Percentiles rank a stretch among this genome's conserved stretches.
phyloP scores from a whole-genome alignment of 2,797 vertebrate species.

The Trachops cirrhosus region DNA sequence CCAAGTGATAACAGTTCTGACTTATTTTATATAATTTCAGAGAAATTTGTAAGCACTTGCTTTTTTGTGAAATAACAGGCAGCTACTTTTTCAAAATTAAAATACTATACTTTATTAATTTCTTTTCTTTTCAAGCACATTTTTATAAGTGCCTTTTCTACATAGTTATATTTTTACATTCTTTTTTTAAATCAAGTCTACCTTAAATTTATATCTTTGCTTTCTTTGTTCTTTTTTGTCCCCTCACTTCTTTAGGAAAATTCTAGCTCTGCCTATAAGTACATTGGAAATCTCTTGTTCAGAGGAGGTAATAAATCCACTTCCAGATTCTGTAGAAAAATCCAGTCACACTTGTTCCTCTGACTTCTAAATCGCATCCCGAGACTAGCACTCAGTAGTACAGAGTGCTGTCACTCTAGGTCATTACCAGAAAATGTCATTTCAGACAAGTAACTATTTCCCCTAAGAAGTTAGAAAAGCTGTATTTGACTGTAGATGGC shows the following conservation, averaged over 20 bases:
- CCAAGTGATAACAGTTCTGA: not conserved
- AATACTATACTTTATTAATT: not conserved
- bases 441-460: not conserved
- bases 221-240: not conserved
- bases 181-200: not conserved
- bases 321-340: not conserved
- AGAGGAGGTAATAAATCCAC: not conserved
- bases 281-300: not conserved
- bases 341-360: not conserved
- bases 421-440: not conserved
- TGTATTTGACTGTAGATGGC: not conserved
- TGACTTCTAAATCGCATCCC: not conserved
- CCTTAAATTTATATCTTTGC: not conserved
- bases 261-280: not conserved
- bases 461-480: not conserved
- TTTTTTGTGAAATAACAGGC: not conserved
- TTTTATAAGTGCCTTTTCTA: not conserved
- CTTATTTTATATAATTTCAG: not conserved
- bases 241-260: not conserved
- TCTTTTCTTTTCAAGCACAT: not conserved
- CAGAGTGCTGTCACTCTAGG: not conserved
- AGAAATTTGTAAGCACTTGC: not conserved
- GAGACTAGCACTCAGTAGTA: not conserved
- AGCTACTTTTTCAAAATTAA: not conserved
- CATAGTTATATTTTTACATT: not conserved